These are phyloP conservation scores for Tinea pellionella DNA, from an alignment of 2,888 invertebrate genomes.

Conservation along the genomic window DNA sequence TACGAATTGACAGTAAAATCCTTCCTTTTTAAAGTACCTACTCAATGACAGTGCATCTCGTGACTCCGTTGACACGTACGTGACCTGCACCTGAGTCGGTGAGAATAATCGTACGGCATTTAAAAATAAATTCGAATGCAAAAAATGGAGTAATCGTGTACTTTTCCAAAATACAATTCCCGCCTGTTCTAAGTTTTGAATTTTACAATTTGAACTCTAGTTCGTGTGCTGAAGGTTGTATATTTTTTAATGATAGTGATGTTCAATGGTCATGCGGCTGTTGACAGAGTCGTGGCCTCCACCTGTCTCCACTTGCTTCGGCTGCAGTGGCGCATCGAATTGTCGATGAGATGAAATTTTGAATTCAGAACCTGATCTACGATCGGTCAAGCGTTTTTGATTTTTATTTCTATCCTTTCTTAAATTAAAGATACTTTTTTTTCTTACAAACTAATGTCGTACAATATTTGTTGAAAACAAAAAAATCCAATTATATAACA, in stretches of 20 bases:
- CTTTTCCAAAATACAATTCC: not conserved
- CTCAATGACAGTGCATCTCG: not conserved
- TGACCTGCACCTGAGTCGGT: slow-evolving; percentile 6
- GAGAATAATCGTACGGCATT: not conserved
- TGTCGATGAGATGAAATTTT: slow-evolving; percentile 2
- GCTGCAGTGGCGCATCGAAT: slow-evolving; percentile 1
- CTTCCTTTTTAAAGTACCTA: not conserved
- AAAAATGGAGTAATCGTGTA: slow-evolving; percentile 8
- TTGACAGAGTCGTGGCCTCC: slow-evolving; percentile 8
- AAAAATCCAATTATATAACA: too few relatives aligned
- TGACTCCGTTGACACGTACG: slow-evolving; percentile 8
- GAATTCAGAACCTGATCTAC: not conserved
- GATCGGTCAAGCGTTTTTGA: not conserved
- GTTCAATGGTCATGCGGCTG: slow-evolving; percentile 2
- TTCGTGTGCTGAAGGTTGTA: not conserved
- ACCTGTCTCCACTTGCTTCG: slow-evolving; percentile 2
- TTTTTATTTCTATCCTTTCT: not conserved
- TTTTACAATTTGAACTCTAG: not conserved
- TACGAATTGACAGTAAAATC: not conserved
- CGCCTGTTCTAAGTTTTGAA: not conserved
- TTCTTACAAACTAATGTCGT: too few relatives aligned
- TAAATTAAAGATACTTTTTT: too few relatives aligned
- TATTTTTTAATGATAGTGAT: not conserved
- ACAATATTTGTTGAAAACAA: too few relatives aligned
- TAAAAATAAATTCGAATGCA: not conserved